A percentile compares a stretch with the other conserved stretches of the same genome.
phyloP scores from a whole-genome alignment of 2,797 vertebrate genomes.

The Linurgus olivaceus region DNA sequence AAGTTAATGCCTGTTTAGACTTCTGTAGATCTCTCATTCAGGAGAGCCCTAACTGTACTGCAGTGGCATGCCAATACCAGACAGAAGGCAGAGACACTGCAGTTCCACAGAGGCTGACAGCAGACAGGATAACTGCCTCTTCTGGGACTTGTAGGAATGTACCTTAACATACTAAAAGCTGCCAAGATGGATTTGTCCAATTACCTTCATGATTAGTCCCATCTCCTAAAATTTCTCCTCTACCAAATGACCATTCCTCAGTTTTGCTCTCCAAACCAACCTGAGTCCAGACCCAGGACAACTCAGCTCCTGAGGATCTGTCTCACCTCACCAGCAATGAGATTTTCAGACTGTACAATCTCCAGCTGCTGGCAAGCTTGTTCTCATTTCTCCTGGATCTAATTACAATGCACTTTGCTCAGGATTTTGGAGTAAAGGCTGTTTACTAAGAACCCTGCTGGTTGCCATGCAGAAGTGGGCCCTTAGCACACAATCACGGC shows the following conservation, averaged over 20 bases:
- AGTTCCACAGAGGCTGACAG: neutral
- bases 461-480: neutral
- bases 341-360: neutral
- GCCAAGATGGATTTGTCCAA: neutral
- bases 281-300: neutral
- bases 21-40: neutral
- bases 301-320: neutral
- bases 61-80: neutral
- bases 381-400: neutral
- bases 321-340: neutral
- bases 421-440: neutral
- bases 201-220: neutral
- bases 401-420: neutral
- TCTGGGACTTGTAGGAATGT: neutral
- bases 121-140: neutral
- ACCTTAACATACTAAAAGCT: neutral
- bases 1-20: neutral
- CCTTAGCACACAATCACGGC: neutral
- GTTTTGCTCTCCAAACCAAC: neutral
- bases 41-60: neutral
- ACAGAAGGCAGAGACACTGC: neutral
- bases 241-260: neutral
- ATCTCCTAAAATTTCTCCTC: neutral
- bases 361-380: neutral
- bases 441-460: neutral